Percentiles rank a stretch among this genome's conserved stretches.
phyloP scores from a whole-genome alignment of 2,888 invertebrate genomes.

The Parthenolecanium corni region DNA sequence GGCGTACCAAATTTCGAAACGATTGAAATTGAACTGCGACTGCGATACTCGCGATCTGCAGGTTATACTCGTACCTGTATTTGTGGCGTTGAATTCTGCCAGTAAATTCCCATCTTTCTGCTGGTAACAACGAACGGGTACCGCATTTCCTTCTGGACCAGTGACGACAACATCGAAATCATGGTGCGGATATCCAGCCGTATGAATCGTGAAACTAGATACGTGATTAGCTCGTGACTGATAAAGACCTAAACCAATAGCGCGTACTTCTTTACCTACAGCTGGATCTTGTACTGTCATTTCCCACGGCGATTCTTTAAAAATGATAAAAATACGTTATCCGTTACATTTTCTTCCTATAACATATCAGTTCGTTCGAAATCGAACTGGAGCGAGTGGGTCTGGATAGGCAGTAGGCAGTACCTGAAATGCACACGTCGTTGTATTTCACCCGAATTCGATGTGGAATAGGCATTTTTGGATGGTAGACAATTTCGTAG shows the following conservation, averaged over 20 bases:
- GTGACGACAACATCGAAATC: conserved; percentile 87
- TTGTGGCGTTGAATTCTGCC: conserved; percentile 82
- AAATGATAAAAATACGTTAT: too few relatives aligned
- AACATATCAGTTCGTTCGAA: too few relatives aligned
- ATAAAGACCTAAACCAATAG: conserved; percentile 72
- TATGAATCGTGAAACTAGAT: conserved; percentile 79
- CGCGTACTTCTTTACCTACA: conserved; percentile 60
- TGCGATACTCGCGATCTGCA: too few relatives aligned
- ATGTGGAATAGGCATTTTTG: conserved; percentile 75
- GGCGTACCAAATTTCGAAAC: too few relatives aligned
- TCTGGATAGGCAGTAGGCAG: too few relatives aligned
- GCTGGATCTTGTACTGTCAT: conserved; percentile 51
- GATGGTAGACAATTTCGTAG: conserved; percentile 78
- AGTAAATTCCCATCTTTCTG: conserved; percentile 90
- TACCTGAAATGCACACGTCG: conserved; percentile 58
- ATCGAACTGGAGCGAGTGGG: neutral
- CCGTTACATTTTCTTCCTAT: too few relatives aligned
- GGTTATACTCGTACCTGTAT: conserved; percentile 45
- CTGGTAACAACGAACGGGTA: conserved; percentile 87
- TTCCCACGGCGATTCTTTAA: conserved; percentile 46
- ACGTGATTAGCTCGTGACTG: conserved; percentile 71
- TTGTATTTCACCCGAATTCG: conserved; percentile 75
- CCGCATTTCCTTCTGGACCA: conserved; percentile 63
- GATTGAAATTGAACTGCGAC: too few relatives aligned
- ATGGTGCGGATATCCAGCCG: conserved; percentile 67